Conservation (phyloP, 2,113 vertebrate species). For the Oriolus oriolus region DNA sequence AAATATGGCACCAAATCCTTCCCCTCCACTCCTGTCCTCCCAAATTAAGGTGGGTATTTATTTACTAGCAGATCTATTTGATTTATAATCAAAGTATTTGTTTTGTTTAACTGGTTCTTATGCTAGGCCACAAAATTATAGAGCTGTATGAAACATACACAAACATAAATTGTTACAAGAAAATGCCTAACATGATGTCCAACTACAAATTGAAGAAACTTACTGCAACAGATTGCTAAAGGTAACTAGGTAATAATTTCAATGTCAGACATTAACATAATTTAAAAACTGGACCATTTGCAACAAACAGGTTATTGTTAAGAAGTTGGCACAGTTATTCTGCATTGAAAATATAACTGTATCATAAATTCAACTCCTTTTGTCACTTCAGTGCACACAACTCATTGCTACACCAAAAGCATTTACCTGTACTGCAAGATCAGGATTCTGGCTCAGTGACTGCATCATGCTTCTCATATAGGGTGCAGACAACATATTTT, state of each 20-base stretch:
- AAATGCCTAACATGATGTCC: background rate
- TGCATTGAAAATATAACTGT: background rate
- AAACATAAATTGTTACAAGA: background rate
- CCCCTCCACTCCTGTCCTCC: background rate
- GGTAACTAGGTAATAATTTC: background rate
- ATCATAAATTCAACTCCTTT: background rate
- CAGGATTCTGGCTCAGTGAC: constrained; percentile 84
- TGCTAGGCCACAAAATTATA: background rate
- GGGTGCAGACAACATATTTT: constrained; percentile 84
- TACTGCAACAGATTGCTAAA: background rate
- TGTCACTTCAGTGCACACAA: background rate
- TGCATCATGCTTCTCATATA: constrained; percentile 83
- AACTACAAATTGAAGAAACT: background rate
- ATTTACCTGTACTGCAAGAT: constrained; percentile 85
- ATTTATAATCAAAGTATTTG: background rate
- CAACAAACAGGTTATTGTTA: background rate
- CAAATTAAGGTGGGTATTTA: background rate
- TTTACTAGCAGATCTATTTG: background rate
- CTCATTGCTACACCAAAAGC: background rate
- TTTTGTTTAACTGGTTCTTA: background rate
- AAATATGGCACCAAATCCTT: background rate
- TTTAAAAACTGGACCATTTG: background rate
- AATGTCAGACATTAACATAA: background rate
- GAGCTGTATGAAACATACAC: background rate
- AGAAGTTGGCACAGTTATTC: background rate